Conservation (phyloP, 2,113 vertebrate species). For the Hemicordylus capensis region DNA sequence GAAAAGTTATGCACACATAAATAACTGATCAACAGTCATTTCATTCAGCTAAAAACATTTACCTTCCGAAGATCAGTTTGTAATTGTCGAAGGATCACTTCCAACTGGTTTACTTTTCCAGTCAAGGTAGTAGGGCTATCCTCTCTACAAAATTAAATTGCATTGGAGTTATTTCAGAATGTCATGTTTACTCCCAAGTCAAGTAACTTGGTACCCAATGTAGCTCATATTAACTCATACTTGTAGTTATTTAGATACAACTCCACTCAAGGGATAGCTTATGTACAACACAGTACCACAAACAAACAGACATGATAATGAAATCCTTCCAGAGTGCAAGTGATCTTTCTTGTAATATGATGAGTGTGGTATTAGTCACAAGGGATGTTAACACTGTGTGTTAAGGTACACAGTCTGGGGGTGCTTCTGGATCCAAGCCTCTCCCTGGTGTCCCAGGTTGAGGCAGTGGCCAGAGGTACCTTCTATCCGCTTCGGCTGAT, state of each 20-base stretch:
- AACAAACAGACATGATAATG: constrained; percentile 17
- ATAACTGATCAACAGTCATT: not conserved
- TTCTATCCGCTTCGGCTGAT: no score
- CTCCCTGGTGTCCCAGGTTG: no score
- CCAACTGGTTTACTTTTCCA: constrained; percentile 97
- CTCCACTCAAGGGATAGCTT: not conserved
- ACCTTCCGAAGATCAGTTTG: constrained; percentile 96
- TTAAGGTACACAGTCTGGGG: no score
- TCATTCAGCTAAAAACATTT: not conserved
- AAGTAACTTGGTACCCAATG: not conserved
- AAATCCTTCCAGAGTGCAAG: no score
- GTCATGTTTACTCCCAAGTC: constrained; percentile 5
- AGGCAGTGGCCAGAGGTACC: no score
- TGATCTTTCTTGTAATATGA: constrained; percentile 4
- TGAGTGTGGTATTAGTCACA: constrained; percentile 32
- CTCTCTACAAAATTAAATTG: constrained; percentile 68
- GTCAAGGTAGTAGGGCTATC: constrained; percentile 87
- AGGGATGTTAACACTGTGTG: not conserved
- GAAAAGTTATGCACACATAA: no score
- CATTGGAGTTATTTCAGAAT: constrained; percentile 22
- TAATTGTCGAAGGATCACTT: constrained; percentile 92
- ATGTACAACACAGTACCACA: not conserved
- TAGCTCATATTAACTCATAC: not conserved
- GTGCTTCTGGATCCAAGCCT: no score
- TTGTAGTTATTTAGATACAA: not conserved